phyloP scores from a whole-genome alignment of 2,888 invertebrate species.

The Spilosoma lubricipeda region DNA sequence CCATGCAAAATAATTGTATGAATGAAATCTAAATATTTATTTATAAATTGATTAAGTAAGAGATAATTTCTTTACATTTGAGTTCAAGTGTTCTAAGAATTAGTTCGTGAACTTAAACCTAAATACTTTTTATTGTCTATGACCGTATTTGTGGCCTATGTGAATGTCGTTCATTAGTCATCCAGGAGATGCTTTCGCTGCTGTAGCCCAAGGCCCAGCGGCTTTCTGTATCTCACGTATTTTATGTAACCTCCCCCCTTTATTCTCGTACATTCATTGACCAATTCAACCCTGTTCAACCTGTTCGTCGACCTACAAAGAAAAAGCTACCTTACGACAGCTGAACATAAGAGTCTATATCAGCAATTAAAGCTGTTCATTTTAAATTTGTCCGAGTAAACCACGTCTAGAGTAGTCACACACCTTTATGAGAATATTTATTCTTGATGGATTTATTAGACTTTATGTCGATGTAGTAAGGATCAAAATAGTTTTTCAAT shows the following conservation, averaged over 20 bases:
- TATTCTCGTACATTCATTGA: slow-evolving; percentile 49
- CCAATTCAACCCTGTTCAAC: slow-evolving; percentile 32
- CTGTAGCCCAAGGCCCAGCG: slow-evolving; percentile 71
- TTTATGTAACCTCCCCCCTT: slow-evolving; percentile 78
- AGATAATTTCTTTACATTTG: background rate
- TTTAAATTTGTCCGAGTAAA: slow-evolving; percentile 56
- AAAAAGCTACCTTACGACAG: slow-evolving; percentile 14
- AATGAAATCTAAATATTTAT: background rate
- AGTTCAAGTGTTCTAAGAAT: too few relatives aligned
- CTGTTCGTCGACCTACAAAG: slow-evolving; percentile 14
- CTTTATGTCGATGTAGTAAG: slow-evolving; percentile 51
- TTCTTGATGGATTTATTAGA: slow-evolving; percentile 27
- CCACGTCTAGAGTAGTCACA: slow-evolving; percentile 63
- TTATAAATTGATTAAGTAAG: too few relatives aligned
- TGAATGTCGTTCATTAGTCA: slow-evolving; percentile 65
- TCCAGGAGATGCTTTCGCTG: slow-evolving; percentile 70
- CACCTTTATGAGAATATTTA: slow-evolving; percentile 50
- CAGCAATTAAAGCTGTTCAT: slow-evolving; percentile 26
- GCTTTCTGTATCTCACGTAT: slow-evolving; percentile 72
- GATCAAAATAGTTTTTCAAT: slow-evolving; percentile 49
- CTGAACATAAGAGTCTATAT: slow-evolving; percentile 45
- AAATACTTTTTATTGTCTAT: slow-evolving; percentile 36
- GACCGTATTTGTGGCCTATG: slow-evolving; percentile 52
- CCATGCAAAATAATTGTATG: background rate
- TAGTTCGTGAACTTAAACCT: slow-evolving; percentile 17